Evolutionary conservation across 1,140 invertebrate genomes (phyloP), one percentile per base, ranked within the genome.

Genomic region (Ceratosolen fusciceps): DNA sequence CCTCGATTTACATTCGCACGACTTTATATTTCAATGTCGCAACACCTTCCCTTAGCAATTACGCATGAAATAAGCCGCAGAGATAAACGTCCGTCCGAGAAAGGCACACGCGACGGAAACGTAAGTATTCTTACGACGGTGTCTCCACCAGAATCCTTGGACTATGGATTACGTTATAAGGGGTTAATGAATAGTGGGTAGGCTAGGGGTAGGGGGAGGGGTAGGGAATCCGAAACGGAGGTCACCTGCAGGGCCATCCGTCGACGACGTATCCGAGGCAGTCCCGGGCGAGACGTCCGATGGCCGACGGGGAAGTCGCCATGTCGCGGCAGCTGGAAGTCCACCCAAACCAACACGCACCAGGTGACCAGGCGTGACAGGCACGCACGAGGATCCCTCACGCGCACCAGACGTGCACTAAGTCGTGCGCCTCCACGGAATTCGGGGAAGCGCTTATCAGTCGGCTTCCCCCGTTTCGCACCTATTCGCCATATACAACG

Each of bases 241-340:
- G 14, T 77, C 76, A 78, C 76, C 76, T 78, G 76, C 71, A 74
- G 49, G n/a, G 65, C 26, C 75, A 76, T 65, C 75, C 26, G 8
- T 34, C 47, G 12, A 37, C 47, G 54, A 77, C 43, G 24, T 16
- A 19, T 37, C 39, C 31, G 34, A 31, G 10, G 54, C 47, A 78
- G 29, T 68, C 52, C 14, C 29, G 39, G 68, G 31, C 16, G 43
- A 67, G 24, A n/a, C 21, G 47, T 47, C n/a, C 29, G 26, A 31
- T 52, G 39, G 74, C 24, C 65, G 49, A 39, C 49, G 67, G 8
- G 29, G 26, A 9, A 1, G 58, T 31, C 29, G 58, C 4, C 58
- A 60, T 60, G 29, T 12, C 58, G 29, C 12, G 29, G 31, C 58
- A 16, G 31, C 58, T 60, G 29, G 58, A 31, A 14, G 9, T n/a